These are phyloP conservation scores for Athalia cordata DNA, from an alignment of 2,888 invertebrate species.

Conservation along the genomic window DNA sequence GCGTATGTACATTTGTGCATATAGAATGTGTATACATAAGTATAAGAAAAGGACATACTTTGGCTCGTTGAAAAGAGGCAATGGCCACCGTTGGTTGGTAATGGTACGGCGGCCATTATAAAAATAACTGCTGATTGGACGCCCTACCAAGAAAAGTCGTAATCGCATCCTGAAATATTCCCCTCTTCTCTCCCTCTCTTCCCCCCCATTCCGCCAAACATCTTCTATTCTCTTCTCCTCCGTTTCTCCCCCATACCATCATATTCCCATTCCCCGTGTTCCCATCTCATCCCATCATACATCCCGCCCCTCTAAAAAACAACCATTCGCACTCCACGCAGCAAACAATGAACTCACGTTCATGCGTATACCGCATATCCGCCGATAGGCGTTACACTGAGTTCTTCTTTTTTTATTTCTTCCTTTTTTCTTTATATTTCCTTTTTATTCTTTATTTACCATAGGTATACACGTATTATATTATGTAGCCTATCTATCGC, in stretches of 20 bases:
- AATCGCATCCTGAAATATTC: conserved; percentile 71
- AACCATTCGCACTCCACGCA: conserved; percentile 45
- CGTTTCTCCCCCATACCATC: conserved; percentile 36
- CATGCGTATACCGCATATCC: conserved; percentile 8
- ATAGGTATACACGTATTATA: no score
- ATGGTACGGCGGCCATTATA: conserved; percentile 68
- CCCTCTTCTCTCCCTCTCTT: conserved; percentile 46
- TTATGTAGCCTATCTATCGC: no score
- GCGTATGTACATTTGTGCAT: no score
- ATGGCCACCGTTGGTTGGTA: conserved; percentile 58
- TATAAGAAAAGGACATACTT: conserved; percentile 61
- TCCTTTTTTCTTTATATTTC: no score
- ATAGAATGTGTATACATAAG: background rate
- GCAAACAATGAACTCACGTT: conserved; percentile 55
- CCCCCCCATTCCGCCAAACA: conserved; percentile 44
- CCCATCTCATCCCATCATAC: conserved; percentile 27
- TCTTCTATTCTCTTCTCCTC: conserved; percentile 47
- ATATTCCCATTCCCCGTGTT: conserved; percentile 15
- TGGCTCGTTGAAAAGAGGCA: conserved; percentile 58
- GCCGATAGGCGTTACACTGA: conserved; percentile 10
- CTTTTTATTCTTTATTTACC: no score
- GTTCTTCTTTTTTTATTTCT: no score
- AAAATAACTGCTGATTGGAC: conserved; percentile 74
- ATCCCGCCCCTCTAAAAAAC: conserved; percentile 31
- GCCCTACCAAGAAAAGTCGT: conserved; percentile 73